Conservation (phyloP, 2,888 invertebrate genomes). For the Trachelus troglodyta region DNA sequence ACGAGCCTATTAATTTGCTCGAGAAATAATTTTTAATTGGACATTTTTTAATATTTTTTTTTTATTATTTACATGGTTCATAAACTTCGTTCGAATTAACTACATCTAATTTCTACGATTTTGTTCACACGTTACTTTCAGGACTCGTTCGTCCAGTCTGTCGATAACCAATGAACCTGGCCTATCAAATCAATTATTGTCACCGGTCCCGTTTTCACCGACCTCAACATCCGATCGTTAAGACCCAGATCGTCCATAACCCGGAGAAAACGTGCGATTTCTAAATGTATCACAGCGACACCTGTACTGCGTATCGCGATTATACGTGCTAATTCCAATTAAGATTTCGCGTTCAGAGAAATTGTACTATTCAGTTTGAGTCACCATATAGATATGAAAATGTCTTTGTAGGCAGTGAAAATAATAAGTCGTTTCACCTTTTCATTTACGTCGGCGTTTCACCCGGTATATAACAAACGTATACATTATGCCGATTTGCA, state of each 20-base stretch:
- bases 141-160: slow-evolving; percentile 7
- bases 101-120: neutral
- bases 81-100: neutral
- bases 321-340: neutral
- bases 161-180: slow-evolving; percentile 7
- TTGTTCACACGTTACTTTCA: slow-evolving; percentile 1
- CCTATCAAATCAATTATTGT: slow-evolving; percentile 24
- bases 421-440: too few species aligned
- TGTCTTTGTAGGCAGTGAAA: too few species aligned
- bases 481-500: too few species aligned
- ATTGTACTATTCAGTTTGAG: too few species aligned
- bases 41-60: too few species aligned
- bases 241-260: slow-evolving; percentile 6
- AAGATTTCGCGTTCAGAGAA: too few species aligned
- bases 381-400: too few species aligned
- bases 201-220: slow-evolving; percentile 4
- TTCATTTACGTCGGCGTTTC: too few species aligned
- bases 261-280: slow-evolving; percentile 1
- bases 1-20: neutral
- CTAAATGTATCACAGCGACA: neutral
- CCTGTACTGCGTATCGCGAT: neutral
- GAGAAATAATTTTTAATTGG: neutral
- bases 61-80: too few species aligned
- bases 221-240: slow-evolving; percentile 16
- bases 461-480: too few species aligned